Base-by-base conservation (phyloP, 2,113 vertebrate species). In the Lepidiolamprologus cunningtoni region DNA sequence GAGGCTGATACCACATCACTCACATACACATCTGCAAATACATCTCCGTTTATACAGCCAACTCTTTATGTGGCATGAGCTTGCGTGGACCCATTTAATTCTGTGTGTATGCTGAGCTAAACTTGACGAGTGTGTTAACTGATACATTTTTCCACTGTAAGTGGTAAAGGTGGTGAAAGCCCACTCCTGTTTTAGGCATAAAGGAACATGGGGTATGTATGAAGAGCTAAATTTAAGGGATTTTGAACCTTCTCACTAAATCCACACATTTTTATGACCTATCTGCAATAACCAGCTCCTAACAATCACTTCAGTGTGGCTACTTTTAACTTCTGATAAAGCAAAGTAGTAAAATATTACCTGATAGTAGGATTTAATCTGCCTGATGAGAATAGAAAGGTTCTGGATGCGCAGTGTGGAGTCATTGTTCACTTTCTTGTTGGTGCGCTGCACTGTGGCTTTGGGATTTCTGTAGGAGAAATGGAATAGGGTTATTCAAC, bases 371-470 rank as follows among this genome's bases (percentile, higher is more conserved):
- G 95, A 93, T 96, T 99, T 99, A 89, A 99, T 98, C 93, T 98
- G 98, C 89, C 96, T 97, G 94, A 98, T 97, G 94, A 99, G 97
- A 94, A 98, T 97, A 33, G 97, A 98, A 26, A 99, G 95, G 94
- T 99, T 99, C 94, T 99, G 99, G 89, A 99, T 98, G 81, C 99
- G 96, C 89, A 99, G 95, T 3, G 97, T 97, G 1, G 97, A 95
- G 92, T 99, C 98, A 78, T 98, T 98, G 96, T 99, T 99, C 84
- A 99, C 97, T 94, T 98, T 99, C 96, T 98, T 99, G 96, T 98
- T 99, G 95, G 98, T 96, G 96, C 98, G 97, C 95, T 98, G 98
- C 93, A 96, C 97, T 26, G 97, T 95, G 45, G 96, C 96, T 93
- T 98, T 98, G 19, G 98, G 98, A 92, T 99, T 98, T 96, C 99